Conservation (phyloP, 2,888 invertebrate genomes). For the Seladonia tumulorum region DNA sequence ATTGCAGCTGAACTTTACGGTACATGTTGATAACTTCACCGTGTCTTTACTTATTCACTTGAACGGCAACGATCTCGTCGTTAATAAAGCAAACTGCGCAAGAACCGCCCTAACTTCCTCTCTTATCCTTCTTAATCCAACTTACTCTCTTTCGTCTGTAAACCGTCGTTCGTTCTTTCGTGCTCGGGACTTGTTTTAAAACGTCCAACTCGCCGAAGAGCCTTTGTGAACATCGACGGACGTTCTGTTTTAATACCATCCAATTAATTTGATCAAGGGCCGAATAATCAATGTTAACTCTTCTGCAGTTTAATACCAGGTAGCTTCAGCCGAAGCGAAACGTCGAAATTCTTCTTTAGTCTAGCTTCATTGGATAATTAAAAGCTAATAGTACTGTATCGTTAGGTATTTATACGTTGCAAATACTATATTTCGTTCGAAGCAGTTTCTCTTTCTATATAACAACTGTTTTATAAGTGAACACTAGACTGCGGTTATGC, state of each 20-base stretch:
- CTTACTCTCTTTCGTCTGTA: neutral
- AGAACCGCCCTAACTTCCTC: constrained; percentile 3
- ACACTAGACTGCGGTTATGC: no score
- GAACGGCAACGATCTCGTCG: constrained; percentile 33
- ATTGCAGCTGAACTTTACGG: constrained; percentile 38
- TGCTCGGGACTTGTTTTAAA: neutral
- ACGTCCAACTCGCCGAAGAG: neutral
- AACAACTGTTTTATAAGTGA: no score
- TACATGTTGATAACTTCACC: constrained; percentile 47
- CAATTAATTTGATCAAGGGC: constrained; percentile 29
- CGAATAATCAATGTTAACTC: constrained; percentile 30
- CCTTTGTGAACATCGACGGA: constrained; percentile 1
- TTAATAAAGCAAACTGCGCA: constrained; percentile 34
- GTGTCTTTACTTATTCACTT: constrained; percentile 28
- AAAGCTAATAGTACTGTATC: neutral
- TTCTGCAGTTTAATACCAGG: neutral
- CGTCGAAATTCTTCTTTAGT: neutral
- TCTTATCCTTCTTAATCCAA: constrained; percentile 13
- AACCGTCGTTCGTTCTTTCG: constrained; percentile 3
- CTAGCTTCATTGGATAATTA: neutral
- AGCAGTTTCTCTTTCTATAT: neutral
- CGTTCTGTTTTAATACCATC: constrained; percentile 20
- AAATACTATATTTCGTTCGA: neutral
- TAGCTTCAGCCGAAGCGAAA: neutral
- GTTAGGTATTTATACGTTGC: neutral